Conservation (phyloP, 2,888 invertebrate genomes). For the Dynastes tityus region DNA sequence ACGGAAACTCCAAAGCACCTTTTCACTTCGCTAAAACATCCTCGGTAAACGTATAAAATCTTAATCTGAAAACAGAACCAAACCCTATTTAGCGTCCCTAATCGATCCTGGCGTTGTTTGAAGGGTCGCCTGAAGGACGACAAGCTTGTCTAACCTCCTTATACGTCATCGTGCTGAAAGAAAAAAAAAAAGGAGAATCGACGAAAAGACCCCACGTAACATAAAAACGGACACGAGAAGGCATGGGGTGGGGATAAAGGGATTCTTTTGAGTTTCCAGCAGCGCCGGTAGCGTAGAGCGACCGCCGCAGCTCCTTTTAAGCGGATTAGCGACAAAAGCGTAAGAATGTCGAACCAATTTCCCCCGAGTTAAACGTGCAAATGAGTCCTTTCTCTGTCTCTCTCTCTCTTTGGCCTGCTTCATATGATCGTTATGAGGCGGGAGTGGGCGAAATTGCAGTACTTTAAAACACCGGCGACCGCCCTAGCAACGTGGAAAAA, state of each 20-base stretch:
- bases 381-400: background rate
- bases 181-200: too few species aligned
- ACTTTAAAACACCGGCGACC: background rate
- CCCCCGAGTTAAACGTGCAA: slow-evolving; percentile 17
- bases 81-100: background rate
- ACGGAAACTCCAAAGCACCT: too few species aligned
- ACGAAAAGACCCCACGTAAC: background rate
- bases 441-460: too few species aligned
- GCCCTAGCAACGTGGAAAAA: background rate
- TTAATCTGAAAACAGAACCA: too few species aligned
- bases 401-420: background rate
- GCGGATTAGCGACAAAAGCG: slow-evolving; percentile 24
- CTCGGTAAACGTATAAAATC: too few species aligned
- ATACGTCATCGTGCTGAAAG: too few species aligned
- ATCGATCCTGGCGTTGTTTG: background rate
- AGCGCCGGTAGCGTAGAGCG: background rate
- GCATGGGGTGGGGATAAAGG: background rate
- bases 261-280: background rate
- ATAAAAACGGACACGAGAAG: background rate
- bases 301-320: slow-evolving; percentile 12
- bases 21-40: too few species aligned
- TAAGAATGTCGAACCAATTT: slow-evolving; percentile 35
- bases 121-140: too few species aligned
- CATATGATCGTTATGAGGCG: too few species aligned
- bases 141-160: too few species aligned